Conservation (phyloP, 2,113 vertebrate species). For the Corythoichthys intestinalis region DNA sequence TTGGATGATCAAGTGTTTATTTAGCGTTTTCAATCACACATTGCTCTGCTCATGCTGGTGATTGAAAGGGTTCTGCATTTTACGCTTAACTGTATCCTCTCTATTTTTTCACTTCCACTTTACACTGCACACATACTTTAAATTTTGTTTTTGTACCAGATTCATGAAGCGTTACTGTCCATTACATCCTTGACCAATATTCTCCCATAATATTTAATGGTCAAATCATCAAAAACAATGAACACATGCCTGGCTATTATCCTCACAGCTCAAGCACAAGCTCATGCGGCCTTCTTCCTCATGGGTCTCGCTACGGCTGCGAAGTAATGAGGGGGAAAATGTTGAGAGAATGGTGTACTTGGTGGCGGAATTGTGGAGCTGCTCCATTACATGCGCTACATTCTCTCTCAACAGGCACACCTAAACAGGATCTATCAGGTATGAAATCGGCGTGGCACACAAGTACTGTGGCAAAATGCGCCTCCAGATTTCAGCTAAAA, state of each 20-base stretch:
- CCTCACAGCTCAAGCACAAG: constrained; percentile 19
- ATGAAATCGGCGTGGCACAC: constrained; percentile 71
- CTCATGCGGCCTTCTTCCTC: constrained; percentile 31
- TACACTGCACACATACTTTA: constrained; percentile 23
- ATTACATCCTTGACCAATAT: constrained; percentile 43
- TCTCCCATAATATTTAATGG: constrained; percentile 21
- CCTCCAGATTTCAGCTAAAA: constrained; percentile 47
- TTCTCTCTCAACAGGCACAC: constrained; percentile 77
- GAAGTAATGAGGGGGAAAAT: constrained; percentile 35
- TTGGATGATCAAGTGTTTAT: constrained; percentile 47
- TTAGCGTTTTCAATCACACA: constrained; percentile 50
- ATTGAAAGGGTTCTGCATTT: constrained; percentile 41
- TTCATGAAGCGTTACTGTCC: constrained; percentile 8
- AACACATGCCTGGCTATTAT: constrained; percentile 42
- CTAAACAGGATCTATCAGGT: constrained; percentile 82
- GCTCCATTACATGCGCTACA: constrained; percentile 70
- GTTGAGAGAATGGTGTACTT: constrained; percentile 41
- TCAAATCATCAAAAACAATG: constrained; percentile 44
- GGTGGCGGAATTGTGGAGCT: constrained; percentile 44
- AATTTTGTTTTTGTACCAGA: constrained; percentile 19
- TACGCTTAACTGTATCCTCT: constrained; percentile 2
- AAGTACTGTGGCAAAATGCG: constrained; percentile 63
- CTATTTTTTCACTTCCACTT: neutral
- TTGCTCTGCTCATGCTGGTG: constrained; percentile 38
- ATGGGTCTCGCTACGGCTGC: constrained; percentile 40